Evolutionary conservation across 2,113 vertebrate species (phyloP).

Genomic region (Anhinga anhinga): DNA sequence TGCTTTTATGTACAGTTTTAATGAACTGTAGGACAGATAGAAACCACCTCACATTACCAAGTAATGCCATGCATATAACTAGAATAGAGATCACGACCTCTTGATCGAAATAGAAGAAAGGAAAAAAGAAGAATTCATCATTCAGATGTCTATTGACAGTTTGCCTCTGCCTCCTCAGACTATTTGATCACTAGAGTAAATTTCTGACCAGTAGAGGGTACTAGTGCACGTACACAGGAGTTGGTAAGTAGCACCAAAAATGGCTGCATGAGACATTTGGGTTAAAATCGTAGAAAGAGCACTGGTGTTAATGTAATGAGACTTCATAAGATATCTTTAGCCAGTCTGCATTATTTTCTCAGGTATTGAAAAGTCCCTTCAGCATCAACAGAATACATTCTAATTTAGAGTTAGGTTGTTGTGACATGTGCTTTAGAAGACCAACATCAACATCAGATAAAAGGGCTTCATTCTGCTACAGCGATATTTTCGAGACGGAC

Average conservation of each 20-base stretch:
- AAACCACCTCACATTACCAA: background rate
- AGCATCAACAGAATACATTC: background rate
- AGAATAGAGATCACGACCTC: background rate
- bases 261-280: background rate
- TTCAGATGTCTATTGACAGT: background rate
- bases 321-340: background rate
- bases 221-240: background rate
- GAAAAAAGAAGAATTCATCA: background rate
- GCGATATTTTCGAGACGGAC: background rate
- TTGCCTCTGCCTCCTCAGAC: background rate
- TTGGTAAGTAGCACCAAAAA: constrained; percentile 1
- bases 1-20: background rate
- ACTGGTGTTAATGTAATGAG: background rate
- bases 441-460: background rate
- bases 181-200: background rate
- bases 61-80: background rate
- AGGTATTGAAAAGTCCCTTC: background rate
- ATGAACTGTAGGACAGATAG: constrained; percentile 20
- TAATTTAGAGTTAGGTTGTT: background rate
- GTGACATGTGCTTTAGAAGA: background rate
- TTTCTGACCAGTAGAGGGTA: constrained; percentile 53
- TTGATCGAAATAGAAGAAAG: background rate
- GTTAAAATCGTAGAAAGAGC: background rate
- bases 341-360: background rate
- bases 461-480: background rate